Conservation (phyloP, 2,797 vertebrate species). For the Eurystomus glaucurus region DNA sequence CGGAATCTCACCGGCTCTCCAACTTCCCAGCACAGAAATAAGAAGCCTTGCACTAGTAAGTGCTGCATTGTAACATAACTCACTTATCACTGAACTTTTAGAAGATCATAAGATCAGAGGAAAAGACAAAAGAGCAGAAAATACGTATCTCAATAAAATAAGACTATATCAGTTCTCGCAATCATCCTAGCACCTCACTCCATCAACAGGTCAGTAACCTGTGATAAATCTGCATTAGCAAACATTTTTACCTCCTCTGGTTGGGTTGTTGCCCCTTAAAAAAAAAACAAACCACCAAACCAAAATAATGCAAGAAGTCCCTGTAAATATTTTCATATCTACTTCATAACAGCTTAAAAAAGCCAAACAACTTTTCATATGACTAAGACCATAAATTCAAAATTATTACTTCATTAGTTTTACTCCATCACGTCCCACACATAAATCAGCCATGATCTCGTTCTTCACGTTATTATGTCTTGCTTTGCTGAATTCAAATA, state of each 20-base stretch:
- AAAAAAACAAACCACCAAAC: background rate
- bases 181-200: background rate
- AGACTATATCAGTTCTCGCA: background rate
- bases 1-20: background rate
- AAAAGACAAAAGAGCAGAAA: background rate
- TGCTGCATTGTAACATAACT: background rate
- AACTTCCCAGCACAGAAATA: background rate
- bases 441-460: background rate
- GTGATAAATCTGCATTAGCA: background rate
- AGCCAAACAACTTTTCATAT: background rate
- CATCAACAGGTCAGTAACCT: background rate
- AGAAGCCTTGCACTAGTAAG: background rate
- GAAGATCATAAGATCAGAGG: background rate
- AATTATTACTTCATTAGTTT: background rate
- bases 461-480: background rate
- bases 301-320: background rate
- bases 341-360: background rate
- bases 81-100: background rate
- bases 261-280: background rate
- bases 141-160: background rate
- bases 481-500: background rate
- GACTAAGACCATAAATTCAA: background rate
- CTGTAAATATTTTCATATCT: background rate
- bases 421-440: background rate
- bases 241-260: background rate